Percentiles rank a stretch among this genome's conserved stretches.
These are phyloP conservation scores for Smittia aterrima DNA, from an alignment of 2,888 invertebrate genomes.

Conservation along the genomic window DNA sequence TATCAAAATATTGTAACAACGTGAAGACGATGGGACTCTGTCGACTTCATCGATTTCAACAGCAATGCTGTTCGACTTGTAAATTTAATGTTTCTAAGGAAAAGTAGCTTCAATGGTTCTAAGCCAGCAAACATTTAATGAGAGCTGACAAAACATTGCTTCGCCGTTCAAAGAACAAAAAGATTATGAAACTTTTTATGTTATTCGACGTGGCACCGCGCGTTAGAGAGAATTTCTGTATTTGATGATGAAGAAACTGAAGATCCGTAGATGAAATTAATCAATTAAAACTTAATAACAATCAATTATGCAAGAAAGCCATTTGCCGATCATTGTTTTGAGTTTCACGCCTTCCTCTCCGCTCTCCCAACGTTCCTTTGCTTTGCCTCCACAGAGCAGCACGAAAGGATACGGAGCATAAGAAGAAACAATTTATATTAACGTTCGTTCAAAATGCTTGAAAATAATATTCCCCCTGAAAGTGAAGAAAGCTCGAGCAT, in stretches of 20 bases:
- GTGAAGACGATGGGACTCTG: slow-evolving; percentile 87
- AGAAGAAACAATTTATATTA: slow-evolving; percentile 2
- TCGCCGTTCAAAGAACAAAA: background rate
- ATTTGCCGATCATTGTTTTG: slow-evolving; percentile 9
- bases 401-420: too few species aligned
- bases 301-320: slow-evolving; percentile 20
- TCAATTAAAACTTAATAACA: slow-evolving; percentile 18
- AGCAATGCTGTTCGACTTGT: slow-evolving; percentile 87
- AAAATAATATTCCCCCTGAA: background rate
- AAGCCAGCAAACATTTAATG: background rate
- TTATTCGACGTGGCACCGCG: background rate
- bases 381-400: too few species aligned
- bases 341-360: background rate
- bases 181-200: slow-evolving; percentile 1
- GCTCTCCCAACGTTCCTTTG: background rate
- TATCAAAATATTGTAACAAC: slow-evolving; percentile 81
- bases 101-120: slow-evolving; percentile 37
- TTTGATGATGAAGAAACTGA: background rate
- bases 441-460: background rate
- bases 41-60: slow-evolving; percentile 75
- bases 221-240: background rate
- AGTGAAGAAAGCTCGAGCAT: background rate
- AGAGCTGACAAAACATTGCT: background rate
- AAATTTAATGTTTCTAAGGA: slow-evolving; percentile 46
- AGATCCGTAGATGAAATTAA: background rate